phyloP scores from a whole-genome alignment of 1,140 invertebrate species.

The Platyura marginata region DNA sequence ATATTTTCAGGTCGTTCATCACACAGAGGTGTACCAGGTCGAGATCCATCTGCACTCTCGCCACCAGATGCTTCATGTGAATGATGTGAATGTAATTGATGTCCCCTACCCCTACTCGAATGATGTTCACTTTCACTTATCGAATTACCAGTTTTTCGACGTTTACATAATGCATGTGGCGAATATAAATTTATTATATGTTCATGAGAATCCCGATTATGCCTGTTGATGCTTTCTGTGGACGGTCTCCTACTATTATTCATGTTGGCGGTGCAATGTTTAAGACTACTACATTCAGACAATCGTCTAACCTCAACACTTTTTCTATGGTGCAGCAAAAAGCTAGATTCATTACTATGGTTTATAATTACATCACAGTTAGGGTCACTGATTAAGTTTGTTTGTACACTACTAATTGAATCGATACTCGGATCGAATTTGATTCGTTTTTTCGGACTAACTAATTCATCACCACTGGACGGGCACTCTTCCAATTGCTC shows the following conservation, averaged over 20 bases:
- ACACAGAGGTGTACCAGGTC: conserved; percentile 65
- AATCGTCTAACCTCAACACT: conserved; percentile 7
- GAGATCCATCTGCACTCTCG: conserved; percentile 32
- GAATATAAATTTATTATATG: neutral
- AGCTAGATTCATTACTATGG: conserved; percentile 8
- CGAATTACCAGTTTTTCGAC: neutral
- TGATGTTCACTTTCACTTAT: conserved; percentile 7
- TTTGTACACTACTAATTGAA: neutral
- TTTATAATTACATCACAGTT: conserved; percentile 1
- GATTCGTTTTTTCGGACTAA: conserved; percentile 41
- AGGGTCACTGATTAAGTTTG: neutral
- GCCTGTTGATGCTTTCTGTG: conserved; percentile 15
- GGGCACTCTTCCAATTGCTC: conserved; percentile 53
- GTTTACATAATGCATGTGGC: neutral
- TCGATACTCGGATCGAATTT: conserved; percentile 29
- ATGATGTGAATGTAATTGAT: conserved; percentile 25
- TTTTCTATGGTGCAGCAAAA: conserved; percentile 20
- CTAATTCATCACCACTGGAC: conserved; percentile 46
- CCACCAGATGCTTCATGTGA: conserved; percentile 23
- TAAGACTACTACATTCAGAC: conserved; percentile 5
- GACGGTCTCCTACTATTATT: conserved; percentile 16
- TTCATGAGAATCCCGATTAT: neutral
- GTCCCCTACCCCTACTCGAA: conserved; percentile 17
- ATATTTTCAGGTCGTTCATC: conserved; percentile 64
- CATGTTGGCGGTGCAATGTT: neutral